Evolutionary conservation across 2,113 vertebrate species (phyloP).

Genomic region (Peromyscus polionotus): DNA sequence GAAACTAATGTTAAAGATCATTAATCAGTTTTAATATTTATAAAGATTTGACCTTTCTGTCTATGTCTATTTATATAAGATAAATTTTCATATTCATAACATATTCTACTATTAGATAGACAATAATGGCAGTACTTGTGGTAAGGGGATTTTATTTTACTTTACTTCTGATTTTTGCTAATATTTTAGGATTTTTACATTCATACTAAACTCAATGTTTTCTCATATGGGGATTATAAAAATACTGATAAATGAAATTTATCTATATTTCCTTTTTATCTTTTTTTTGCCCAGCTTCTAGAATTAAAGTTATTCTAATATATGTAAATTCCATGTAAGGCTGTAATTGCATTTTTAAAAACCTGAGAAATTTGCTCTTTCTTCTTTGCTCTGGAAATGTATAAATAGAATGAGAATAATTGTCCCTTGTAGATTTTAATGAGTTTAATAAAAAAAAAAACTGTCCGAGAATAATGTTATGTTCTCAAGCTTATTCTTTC

Average conservation of each 20-base stretch:
- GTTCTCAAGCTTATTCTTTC: conserved; percentile 41
- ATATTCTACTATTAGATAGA: not conserved
- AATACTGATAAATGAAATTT: not conserved
- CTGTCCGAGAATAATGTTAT: not conserved
- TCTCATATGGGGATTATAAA: not conserved
- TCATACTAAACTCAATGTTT: conserved; percentile 21
- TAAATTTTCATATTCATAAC: conserved; percentile 24
- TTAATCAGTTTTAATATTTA: not conserved
- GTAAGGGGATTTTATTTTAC: not conserved
- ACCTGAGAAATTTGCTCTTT: not conserved
- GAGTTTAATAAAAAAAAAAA: not conserved
- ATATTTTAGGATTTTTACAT: conserved; percentile 24
- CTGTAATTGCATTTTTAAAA: not conserved
- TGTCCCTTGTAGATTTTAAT: conserved; percentile 8
- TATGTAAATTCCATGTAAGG: not conserved
- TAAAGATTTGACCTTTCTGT: conserved; percentile 8
- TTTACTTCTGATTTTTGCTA: conserved; percentile 1
- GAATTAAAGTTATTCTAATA: not conserved
- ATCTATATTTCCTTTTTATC: not conserved
- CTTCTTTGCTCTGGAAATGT: not conserved
- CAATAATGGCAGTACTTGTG: not conserved
- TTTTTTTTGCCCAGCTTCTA: conserved; percentile 11
- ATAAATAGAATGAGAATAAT: not conserved
- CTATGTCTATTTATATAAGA: not conserved
- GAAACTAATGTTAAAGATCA: conserved; percentile 22